phyloP scores from a whole-genome alignment of 2,113 vertebrate genomes.

The Forbesichthys agassizii region DNA sequence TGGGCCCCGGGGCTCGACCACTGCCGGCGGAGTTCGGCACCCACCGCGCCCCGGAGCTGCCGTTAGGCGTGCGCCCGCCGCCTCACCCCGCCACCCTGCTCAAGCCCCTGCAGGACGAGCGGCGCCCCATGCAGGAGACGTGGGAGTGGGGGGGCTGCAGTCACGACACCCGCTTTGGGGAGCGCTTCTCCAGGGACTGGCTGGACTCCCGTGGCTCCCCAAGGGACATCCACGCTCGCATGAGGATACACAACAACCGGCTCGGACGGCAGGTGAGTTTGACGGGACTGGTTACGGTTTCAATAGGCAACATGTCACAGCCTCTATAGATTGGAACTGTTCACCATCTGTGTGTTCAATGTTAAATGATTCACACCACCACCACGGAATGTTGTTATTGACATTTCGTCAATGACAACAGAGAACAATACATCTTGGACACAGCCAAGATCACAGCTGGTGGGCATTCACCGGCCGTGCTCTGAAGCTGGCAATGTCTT shows the following conservation, averaged over 20 bases:
- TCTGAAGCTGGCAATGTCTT: too few relatives aligned
- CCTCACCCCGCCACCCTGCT: slow-evolving; percentile 71
- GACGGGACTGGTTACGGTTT: neutral
- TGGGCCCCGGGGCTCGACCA: slow-evolving; percentile 42
- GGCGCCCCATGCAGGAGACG: slow-evolving; percentile 85
- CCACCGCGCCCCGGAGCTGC: slow-evolving; percentile 59
- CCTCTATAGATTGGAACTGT: neutral
- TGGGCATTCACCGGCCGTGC: too few relatives aligned
- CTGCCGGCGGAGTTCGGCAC: slow-evolving; percentile 62
- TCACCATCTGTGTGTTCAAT: neutral
- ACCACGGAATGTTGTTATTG: too few relatives aligned
- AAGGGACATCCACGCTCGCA: slow-evolving; percentile 89
- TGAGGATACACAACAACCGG: slow-evolving; percentile 90
- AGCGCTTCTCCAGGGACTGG: slow-evolving; percentile 89
- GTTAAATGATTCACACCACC: too few relatives aligned
- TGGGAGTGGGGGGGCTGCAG: slow-evolving; percentile 95
- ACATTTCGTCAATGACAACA: too few relatives aligned
- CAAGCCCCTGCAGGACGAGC: slow-evolving; percentile 76
- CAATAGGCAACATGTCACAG: neutral
- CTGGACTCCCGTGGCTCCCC: slow-evolving; percentile 86
- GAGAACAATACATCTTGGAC: too few relatives aligned
- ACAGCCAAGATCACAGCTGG: too few relatives aligned
- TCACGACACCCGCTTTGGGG: slow-evolving; percentile 86
- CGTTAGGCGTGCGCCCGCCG: slow-evolving; percentile 67
- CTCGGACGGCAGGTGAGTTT: slow-evolving; percentile 86